These are phyloP conservation scores for Pristionchus arcanus DNA, from an alignment of 2,888 invertebrate species.

Conservation along the genomic window DNA sequence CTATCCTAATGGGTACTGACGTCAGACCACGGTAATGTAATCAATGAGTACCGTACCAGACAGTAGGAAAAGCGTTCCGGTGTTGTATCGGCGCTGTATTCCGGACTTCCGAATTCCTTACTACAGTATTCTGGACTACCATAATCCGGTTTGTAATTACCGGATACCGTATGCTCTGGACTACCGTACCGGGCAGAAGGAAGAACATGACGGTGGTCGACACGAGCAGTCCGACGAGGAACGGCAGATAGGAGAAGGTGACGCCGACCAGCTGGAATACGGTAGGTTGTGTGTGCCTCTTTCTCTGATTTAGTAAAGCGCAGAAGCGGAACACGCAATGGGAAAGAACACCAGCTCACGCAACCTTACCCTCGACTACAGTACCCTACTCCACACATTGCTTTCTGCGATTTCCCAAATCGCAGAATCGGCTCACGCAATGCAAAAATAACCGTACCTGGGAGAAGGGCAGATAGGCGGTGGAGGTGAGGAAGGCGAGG, in stretches of 20 bases:
- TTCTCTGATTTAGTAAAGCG: background rate
- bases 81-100: no score
- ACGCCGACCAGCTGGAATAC: slow-evolving; percentile 74
- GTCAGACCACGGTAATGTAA: no score
- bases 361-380: no score
- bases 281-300: no score
- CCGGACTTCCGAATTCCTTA: no score
- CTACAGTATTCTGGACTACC: background rate
- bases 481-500: slow-evolving; percentile 76
- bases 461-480: slow-evolving; percentile 78
- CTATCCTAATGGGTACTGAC: no score
- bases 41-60: no score
- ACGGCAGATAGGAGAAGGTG: slow-evolving; percentile 80
- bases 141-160: no score
- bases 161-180: background rate
- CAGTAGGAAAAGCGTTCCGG: no score
- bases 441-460: slow-evolving; percentile 64
- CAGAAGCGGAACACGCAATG: background rate
- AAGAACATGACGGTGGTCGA: slow-evolving; percentile 71
- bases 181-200: slow-evolving; percentile 70
- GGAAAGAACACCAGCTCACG: background rate
- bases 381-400: background rate
- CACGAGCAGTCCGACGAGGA: slow-evolving; percentile 78
- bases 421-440: background rate
- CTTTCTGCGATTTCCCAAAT: background rate